Evolutionary conservation across 2,113 vertebrate genomes (phyloP).

Genomic region (Megaceryle maxima): DNA sequence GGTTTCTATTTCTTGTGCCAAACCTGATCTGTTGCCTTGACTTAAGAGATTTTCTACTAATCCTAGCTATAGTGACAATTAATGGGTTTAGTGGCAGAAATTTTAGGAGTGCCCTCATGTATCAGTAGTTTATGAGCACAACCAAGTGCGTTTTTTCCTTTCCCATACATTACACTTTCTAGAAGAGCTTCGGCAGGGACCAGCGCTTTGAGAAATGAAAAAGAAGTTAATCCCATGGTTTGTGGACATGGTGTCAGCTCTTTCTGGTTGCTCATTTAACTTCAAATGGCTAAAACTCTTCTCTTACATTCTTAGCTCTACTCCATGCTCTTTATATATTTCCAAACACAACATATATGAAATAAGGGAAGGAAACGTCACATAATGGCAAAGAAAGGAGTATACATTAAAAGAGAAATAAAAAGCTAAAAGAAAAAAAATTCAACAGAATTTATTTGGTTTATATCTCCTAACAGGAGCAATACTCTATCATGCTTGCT

Average conservation of each 20-base stretch:
- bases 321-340: neutral
- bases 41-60: neutral
- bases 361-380: neutral
- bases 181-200: neutral
- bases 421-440: neutral
- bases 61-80: neutral
- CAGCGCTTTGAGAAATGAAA: neutral
- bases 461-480: neutral
- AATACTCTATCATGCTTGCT: neutral
- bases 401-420: neutral
- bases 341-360: neutral
- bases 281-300: neutral
- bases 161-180: neutral
- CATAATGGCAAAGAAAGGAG: neutral
- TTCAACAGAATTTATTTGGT: neutral
- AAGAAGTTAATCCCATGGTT: neutral
- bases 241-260: neutral
- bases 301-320: neutral
- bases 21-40: neutral
- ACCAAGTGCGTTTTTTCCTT: neutral
- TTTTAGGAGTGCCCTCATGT: neutral
- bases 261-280: neutral
- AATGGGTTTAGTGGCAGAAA: neutral
- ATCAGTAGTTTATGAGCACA: neutral
- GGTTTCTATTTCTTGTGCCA: neutral